These are phyloP conservation scores for Rhynchopsitta pachyrhyncha DNA, from an alignment of 2,113 vertebrate species.

Conservation along the genomic window DNA sequence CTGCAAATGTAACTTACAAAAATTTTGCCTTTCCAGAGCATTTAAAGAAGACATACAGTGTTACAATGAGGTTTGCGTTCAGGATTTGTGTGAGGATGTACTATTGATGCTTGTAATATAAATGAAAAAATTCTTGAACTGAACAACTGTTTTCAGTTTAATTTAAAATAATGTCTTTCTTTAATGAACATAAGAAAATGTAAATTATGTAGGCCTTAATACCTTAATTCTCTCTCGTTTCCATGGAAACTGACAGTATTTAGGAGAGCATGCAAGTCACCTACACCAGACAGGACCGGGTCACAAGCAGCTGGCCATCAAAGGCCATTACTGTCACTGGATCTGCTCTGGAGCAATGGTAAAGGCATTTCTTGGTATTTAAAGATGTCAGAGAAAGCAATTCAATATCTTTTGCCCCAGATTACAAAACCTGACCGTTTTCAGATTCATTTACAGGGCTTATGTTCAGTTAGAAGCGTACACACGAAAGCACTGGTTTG, in stretches of 20 bases:
- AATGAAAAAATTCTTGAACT: not conserved
- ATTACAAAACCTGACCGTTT: not conserved
- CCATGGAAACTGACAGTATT: not conserved
- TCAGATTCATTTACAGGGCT: not conserved
- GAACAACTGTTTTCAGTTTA: not conserved
- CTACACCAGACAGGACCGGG: not conserved
- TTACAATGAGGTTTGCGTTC: not conserved
- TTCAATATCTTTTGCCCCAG: not conserved
- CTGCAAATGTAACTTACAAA: not conserved
- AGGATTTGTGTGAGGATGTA: not conserved
- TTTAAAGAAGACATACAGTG: not conserved
- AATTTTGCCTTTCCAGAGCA: not conserved
- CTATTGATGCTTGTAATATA: not conserved
- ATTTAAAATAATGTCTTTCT: not conserved
- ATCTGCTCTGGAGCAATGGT: not conserved
- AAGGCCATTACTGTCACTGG: not conserved
- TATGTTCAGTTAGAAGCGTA: not conserved
- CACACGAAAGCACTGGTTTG: not conserved
- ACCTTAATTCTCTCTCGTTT: not conserved
- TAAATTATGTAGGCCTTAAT: not conserved
- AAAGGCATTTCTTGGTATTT: not conserved
- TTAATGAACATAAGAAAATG: not conserved
- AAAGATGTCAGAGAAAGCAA: not conserved
- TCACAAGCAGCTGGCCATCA: not conserved
- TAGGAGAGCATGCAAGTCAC: not conserved